Evolutionary conservation across 1,140 invertebrate genomes (phyloP).

Genomic region (Dendroctonus valens): DNA sequence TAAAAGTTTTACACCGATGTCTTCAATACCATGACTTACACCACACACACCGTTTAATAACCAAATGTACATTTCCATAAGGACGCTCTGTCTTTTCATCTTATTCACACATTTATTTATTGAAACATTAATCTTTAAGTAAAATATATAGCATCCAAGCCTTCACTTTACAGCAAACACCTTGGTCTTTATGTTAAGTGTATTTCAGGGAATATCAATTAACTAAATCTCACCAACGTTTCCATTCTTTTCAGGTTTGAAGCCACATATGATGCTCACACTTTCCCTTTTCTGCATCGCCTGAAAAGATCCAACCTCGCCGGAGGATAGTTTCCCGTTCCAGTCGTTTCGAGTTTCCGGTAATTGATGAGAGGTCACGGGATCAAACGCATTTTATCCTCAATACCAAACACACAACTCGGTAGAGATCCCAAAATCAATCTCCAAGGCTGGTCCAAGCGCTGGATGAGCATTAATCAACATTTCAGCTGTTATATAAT

Average conservation of each 20-base stretch:
- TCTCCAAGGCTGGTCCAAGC: constrained; percentile 43
- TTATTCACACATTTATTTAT: too few species aligned
- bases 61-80: too few species aligned
- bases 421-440: constrained; percentile 42
- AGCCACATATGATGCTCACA: constrained; percentile 1
- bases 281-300: not conserved
- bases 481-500: constrained; percentile 25
- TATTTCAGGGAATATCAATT: too few species aligned
- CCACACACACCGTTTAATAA: too few species aligned
- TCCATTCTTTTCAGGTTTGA: not conserved
- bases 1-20: too few species aligned
- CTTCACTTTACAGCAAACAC: too few species aligned
- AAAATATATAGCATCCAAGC: too few species aligned
- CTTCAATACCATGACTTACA: too few species aligned
- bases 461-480: constrained; percentile 38
- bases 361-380: constrained; percentile 42
- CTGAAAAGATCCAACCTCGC: constrained; percentile 2
- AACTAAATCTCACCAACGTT: not conserved
- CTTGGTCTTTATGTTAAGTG: too few species aligned
- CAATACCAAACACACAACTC: constrained; percentile 35
- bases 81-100: too few species aligned
- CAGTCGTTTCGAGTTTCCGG: constrained; percentile 24
- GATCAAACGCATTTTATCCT: constrained; percentile 24
- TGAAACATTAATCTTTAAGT: too few species aligned
- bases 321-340: constrained; percentile 12